Conservation (phyloP, 2,888 invertebrate genomes). For the Ormyrus labotus region DNA sequence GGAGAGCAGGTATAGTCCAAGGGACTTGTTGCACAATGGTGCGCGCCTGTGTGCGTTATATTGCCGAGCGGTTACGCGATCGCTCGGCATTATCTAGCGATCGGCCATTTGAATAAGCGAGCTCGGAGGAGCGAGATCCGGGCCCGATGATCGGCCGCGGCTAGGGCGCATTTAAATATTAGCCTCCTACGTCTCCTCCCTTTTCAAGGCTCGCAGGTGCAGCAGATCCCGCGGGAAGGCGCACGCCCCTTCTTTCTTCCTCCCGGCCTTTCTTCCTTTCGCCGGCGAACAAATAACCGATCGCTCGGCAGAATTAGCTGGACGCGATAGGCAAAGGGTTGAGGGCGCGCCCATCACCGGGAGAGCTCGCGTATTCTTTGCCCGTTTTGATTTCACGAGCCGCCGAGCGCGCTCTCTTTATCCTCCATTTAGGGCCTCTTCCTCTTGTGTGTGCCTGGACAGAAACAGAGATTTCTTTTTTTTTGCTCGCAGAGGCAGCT, state of each 20-base stretch:
- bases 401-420: conserved; percentile 39
- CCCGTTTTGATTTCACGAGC: conserved; percentile 50
- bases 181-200: conserved; percentile 65
- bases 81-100: conserved; percentile 68
- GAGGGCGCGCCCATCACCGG: conserved; percentile 38
- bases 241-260: conserved; percentile 33
- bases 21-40: conserved; percentile 51
- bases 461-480: conserved; percentile 30
- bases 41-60: background rate
- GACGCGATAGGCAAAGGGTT: conserved; percentile 62
- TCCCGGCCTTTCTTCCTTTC: conserved; percentile 31
- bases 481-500: conserved; percentile 28
- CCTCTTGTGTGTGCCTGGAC: conserved; percentile 33
- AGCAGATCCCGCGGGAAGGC: conserved; percentile 58
- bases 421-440: conserved; percentile 41
- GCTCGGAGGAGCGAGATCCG: conserved; percentile 48
- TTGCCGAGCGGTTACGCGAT: conserved; percentile 63
- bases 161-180: conserved; percentile 70
- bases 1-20: conserved; percentile 20
- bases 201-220: conserved; percentile 62
- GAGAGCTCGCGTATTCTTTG: conserved; percentile 30
- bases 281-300: conserved; percentile 61
- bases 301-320: conserved; percentile 55
- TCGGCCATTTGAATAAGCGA: conserved; percentile 68
- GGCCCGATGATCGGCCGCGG: conserved; percentile 48